phyloP scores from a whole-genome alignment of 2,797 vertebrate species.

The Sebastiscus tertius region DNA sequence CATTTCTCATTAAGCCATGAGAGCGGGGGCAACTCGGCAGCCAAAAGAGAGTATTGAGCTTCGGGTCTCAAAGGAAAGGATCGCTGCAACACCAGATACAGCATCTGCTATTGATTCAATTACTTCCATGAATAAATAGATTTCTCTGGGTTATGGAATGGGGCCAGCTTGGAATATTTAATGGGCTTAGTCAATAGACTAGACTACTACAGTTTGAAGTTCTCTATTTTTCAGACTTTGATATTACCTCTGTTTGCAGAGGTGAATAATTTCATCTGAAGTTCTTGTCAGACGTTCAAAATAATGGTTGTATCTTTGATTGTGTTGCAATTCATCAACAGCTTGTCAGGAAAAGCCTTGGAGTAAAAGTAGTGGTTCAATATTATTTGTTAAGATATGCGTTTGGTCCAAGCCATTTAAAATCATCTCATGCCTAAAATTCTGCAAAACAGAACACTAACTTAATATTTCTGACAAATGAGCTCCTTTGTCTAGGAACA shows the following conservation, averaged over 20 bases:
- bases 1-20: slow-evolving; percentile 76
- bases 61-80: slow-evolving; percentile 57
- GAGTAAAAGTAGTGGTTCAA: background rate
- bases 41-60: slow-evolving; percentile 57
- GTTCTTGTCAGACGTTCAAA: slow-evolving; percentile 7
- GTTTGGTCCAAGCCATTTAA: slow-evolving; percentile 13
- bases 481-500: slow-evolving; percentile 41
- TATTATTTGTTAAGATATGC: background rate
- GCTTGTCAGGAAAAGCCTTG: background rate
- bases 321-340: background rate
- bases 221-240: background rate
- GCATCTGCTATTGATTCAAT: slow-evolving; percentile 64
- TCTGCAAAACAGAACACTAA: background rate
- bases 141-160: slow-evolving; percentile 45
- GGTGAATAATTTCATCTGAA: slow-evolving; percentile 9
- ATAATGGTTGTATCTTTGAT: slow-evolving; percentile 14
- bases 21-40: slow-evolving; percentile 45
- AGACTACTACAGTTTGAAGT: slow-evolving; percentile 11
- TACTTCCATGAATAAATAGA: slow-evolving; percentile 59
- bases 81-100: slow-evolving; percentile 49
- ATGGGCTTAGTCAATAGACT: slow-evolving; percentile 20
- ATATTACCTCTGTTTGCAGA: slow-evolving; percentile 9
- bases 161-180: slow-evolving; percentile 21
- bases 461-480: slow-evolving; percentile 38
- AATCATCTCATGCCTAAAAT: background rate